phyloP scores from a whole-genome alignment of 1,140 invertebrate species.

The Drosophila murphyi region DNA sequence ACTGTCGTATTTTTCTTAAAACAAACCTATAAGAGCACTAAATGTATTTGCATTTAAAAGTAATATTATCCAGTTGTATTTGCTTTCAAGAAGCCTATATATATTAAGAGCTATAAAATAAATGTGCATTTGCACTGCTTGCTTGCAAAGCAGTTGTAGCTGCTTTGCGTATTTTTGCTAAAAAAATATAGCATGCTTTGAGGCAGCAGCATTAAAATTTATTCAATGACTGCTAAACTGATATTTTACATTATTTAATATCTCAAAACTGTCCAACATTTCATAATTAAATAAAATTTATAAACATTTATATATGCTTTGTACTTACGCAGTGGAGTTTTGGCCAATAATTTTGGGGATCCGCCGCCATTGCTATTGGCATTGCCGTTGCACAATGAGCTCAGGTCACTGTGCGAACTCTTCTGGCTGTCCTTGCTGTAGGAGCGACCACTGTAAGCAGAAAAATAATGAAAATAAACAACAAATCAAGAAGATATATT shows the following conservation, averaged over 20 bases:
- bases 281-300: background rate
- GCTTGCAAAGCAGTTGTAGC: background rate
- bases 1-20: background rate
- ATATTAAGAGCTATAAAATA: no score
- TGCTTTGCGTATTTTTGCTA: background rate
- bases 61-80: background rate
- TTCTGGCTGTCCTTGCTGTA: constrained; percentile 84
- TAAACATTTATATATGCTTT: background rate
- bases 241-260: no score
- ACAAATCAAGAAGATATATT: constrained; percentile 16
- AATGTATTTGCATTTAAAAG: constrained; percentile 2
- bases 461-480: background rate
- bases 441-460: constrained; percentile 75
- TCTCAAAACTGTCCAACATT: no score
- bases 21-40: no score
- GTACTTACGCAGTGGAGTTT: constrained; percentile 81
- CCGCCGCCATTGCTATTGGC: constrained; percentile 47
- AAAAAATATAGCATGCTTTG: constrained; percentile 37
- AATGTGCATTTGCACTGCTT: constrained; percentile 14
- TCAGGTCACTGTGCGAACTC: constrained; percentile 83
- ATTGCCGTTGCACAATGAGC: constrained; percentile 55
- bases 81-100: background rate
- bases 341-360: constrained; percentile 78
- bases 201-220: background rate
- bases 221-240: background rate